These are phyloP conservation scores for Neocrepidodera transversa DNA, from an alignment of 2,888 invertebrate species.

Conservation along the genomic window DNA sequence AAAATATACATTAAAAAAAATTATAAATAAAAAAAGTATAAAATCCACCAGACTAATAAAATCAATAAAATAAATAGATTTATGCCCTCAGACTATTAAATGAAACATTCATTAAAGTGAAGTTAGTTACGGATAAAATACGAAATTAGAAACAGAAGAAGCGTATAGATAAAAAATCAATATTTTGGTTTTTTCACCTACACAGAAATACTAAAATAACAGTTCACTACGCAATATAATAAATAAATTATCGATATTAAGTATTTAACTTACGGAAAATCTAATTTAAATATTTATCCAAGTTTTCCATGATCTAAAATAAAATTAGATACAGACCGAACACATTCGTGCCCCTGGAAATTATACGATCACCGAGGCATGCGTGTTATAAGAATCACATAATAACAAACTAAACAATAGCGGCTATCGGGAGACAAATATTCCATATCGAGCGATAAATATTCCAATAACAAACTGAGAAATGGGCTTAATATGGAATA, in stretches of 20 bases:
- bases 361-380: constrained; percentile 43
- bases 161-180: too few species aligned
- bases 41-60: neutral
- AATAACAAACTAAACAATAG: too few species aligned
- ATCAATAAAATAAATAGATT: neutral
- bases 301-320: constrained; percentile 9
- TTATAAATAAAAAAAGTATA: too few species aligned
- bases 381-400: constrained; percentile 40
- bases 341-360: constrained; percentile 35
- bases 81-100: neutral
- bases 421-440: too few species aligned
- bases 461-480: too few species aligned
- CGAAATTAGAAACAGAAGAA: too few species aligned
- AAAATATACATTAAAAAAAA: too few species aligned
- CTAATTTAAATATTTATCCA: neutral
- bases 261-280: neutral
- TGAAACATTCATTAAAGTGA: too few species aligned
- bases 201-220: neutral
- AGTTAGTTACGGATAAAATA: neutral
- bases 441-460: too few species aligned
- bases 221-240: neutral
- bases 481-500: too few species aligned
- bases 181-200: neutral
- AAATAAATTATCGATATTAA: neutral
- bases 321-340: neutral